A percentile compares a stretch with the other conserved stretches of the same genome.
phyloP scores from a whole-genome alignment of 2,797 vertebrate species.

The Chiroxiphia lanceolata region DNA sequence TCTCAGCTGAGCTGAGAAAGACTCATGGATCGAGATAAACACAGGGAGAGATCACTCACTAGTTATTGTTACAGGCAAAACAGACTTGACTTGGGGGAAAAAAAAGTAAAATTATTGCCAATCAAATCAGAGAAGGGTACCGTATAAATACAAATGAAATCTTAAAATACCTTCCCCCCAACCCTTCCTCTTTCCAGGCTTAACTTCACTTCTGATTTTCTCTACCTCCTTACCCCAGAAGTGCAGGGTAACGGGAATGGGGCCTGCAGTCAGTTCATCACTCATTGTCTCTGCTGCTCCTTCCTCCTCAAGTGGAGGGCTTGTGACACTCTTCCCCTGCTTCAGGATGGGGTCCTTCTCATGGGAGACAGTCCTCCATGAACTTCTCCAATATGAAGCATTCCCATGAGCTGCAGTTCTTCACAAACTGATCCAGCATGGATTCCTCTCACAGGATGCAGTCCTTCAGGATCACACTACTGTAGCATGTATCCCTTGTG shows the following conservation, averaged over 20 bases:
- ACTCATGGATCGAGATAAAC: neutral
- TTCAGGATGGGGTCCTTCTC: neutral
- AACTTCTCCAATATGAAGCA: neutral
- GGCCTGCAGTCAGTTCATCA: neutral
- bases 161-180: neutral
- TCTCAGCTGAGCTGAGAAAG: neutral
- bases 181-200: neutral
- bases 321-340: neutral
- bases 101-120: neutral
- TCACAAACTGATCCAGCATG: neutral
- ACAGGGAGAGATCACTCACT: neutral
- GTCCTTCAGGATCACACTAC: neutral
- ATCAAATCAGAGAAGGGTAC: neutral
- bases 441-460: neutral
- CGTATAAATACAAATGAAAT: neutral
- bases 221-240: neutral
- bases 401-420: neutral
- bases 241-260: neutral
- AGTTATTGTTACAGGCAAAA: neutral
- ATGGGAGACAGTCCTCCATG: neutral
- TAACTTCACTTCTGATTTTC: neutral
- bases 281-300: fast-evolving
- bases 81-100: neutral
- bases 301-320: neutral
- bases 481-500: neutral